Base-by-base conservation (phyloP, 1,140 invertebrate genomes). In the Orchesella cincta region DNA sequence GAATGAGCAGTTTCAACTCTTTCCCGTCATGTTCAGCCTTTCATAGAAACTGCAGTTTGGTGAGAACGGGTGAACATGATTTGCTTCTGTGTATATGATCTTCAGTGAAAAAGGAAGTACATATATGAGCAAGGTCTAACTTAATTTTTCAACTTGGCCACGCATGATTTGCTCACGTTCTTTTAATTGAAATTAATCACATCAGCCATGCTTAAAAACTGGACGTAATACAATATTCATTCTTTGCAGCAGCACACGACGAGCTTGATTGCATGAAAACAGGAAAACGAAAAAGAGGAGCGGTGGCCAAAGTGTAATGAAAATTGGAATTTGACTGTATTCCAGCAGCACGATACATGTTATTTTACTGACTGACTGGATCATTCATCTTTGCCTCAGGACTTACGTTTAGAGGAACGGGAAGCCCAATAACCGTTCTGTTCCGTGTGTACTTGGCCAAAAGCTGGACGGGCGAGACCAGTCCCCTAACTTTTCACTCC, bases 151-250 rank as follows among this genome's bases (percentile, higher is more conserved):
- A 3, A 31, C 31, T 67, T 29, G 62, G 26, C 33, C 62, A 67
- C 23, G 12, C n/a, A 67, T 33, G 62, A 67, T 67, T 67, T 67
- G 29, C 62, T 57, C 33, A 12, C 23, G 62, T 33, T 67, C 54
- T 67, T 67, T 67, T 67, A 67, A 67, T 67, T 67, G 62, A 67
- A 18, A 67, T 67, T 67, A 67, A 67, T 67, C 29, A 67, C 62
- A 33, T 33, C 62, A n/a, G n/a, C 33, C 62, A 29, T 67, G 54
- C 23, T 23, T 16, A 57, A 57, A 31, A 5, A 8, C 62, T 12
- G 8, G 8, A 12, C 20, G 39, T 46, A 20, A 8, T 12, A 46
- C 20, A 46, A 46, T 46, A 46, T 46, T 46, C 20, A 46, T 46
- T 46, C 20, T 20, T 20, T 46, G 39, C 8, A 8, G 8, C 39